Percentiles rank a stretch among this genome's conserved stretches.
These are phyloP conservation scores for Flabesymbios commensalis DNA, from an alignment of 2,888 invertebrate species.

Conservation along the genomic window DNA sequence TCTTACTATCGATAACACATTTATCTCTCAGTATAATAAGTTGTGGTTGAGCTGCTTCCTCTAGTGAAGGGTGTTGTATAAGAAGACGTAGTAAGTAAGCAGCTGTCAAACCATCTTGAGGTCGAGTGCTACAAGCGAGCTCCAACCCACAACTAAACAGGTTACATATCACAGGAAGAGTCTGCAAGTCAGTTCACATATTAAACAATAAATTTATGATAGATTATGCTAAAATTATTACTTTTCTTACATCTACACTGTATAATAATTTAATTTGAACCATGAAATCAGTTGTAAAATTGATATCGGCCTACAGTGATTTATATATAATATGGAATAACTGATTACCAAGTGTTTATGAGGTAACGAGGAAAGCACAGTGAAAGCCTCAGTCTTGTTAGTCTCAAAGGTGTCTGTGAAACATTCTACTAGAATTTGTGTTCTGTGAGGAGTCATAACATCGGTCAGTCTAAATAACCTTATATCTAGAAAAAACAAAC, in stretches of 20 bases:
- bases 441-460: slow-evolving; percentile 8
- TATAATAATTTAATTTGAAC: not conserved
- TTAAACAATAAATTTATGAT: not conserved
- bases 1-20: not conserved
- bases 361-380: slow-evolving; percentile 33
- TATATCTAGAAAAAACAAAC: too few relatives aligned
- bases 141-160: slow-evolving; percentile 46
- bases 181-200: not conserved
- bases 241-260: too few relatives aligned
- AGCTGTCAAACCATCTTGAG: slow-evolving; percentile 77
- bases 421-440: slow-evolving; percentile 48
- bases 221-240: not conserved
- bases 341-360: slow-evolving; percentile 4
- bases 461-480: too few relatives aligned
- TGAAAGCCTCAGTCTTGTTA: slow-evolving; percentile 49
- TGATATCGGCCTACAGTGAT: not conserved
- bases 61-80: too few relatives aligned
- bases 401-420: slow-evolving; percentile 57
- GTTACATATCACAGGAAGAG: not conserved
- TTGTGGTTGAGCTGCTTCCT: too few relatives aligned
- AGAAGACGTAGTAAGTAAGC: slow-evolving; percentile 68
- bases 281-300: not conserved
- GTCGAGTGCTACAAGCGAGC: slow-evolving; percentile 73
- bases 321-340: not conserved
- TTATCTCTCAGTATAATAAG: not conserved